Base-by-base conservation (phyloP, 2,113 vertebrate species). In the Leucosticte australis region DNA sequence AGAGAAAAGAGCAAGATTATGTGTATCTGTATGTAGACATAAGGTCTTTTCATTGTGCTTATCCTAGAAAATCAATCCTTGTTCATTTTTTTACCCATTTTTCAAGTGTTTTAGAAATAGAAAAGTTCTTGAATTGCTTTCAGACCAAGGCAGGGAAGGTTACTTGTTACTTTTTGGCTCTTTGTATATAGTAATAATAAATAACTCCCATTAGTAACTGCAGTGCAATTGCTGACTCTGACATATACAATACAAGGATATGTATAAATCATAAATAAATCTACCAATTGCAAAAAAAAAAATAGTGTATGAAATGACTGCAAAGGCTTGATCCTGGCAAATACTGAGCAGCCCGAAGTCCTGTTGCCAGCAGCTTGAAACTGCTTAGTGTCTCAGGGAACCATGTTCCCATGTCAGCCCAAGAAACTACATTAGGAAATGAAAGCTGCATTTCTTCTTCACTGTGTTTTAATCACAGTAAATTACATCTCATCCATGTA, bases 231-330 rank as follows among this genome's bases (percentile, higher is more conserved):
- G 83, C 79, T 93, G 93, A 95, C 60, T 87, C 74, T 57, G 80
- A 78, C 42, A 65, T 78, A 46, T 12, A 64, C 7, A 86, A 55
- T 70, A 37, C 10, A 46, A 82, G 39, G 42, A 53, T 69, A 92
- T 82, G 50, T 69, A 92, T 82, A 92, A 91, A 95, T 85, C 31
- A 21, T 46, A 69, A 79, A 33, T 65, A 90, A 93, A 90, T 71
- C 20, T 67, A 92, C 15, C 18, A 85, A 37, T 39, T 8, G 3
- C 18, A 35, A 76, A 87, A 70, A 62, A 53, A 55, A 67, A 74
- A 41, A n/a, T 9, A 22, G n/a, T 33, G 10, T 31, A 77, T 33
- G 9, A 65, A 88, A 70, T 76, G 2, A 56, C 53, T 52, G 44
- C 41, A 79, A 75, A 87, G 41, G 16, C 23, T 88, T 64, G 31